phyloP scores from a whole-genome alignment of 2,797 vertebrate species.

The Tapera naevia region DNA sequence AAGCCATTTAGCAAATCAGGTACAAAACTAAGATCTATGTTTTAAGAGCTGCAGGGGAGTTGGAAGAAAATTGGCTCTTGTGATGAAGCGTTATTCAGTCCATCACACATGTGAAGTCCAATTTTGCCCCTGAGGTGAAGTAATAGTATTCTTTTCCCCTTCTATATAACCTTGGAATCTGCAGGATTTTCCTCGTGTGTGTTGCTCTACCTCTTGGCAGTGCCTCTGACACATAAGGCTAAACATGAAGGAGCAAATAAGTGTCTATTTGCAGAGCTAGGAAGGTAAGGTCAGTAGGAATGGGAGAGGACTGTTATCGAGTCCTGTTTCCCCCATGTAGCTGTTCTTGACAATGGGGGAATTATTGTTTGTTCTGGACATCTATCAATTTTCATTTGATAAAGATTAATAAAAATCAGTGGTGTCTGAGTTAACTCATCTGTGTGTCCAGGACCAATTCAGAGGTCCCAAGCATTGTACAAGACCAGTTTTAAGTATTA shows the following conservation, averaged over 20 bases:
- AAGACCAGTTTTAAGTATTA: rapidly evolving
- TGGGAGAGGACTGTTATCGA: rapidly evolving
- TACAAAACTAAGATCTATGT: slow-evolving; percentile 44
- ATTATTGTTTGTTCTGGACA: background rate
- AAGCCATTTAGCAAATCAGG: slow-evolving; percentile 49
- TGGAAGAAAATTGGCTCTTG: slow-evolving; percentile 63
- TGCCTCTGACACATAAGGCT: background rate
- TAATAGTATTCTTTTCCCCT: background rate
- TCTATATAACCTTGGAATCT: background rate
- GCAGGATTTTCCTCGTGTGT: background rate
- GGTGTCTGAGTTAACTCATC: background rate
- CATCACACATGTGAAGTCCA: slow-evolving; percentile 38
- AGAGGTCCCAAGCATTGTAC: background rate
- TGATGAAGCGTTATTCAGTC: slow-evolving; percentile 56
- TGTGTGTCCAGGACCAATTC: background rate
- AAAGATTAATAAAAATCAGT: background rate
- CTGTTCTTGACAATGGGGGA: background rate
- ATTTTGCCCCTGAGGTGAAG: slow-evolving; percentile 56
- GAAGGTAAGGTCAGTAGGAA: background rate
- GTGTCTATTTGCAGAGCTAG: background rate
- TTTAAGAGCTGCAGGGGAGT: slow-evolving; percentile 42
- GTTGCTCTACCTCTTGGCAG: background rate
- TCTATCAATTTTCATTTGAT: background rate
- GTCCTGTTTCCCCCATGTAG: rapidly evolving
- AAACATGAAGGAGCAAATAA: rapidly evolving